A percentile compares a stretch with the other conserved stretches of the same genome.
phyloP scores from a whole-genome alignment of 2,113 vertebrate species.

The Antechinus stuartii region DNA sequence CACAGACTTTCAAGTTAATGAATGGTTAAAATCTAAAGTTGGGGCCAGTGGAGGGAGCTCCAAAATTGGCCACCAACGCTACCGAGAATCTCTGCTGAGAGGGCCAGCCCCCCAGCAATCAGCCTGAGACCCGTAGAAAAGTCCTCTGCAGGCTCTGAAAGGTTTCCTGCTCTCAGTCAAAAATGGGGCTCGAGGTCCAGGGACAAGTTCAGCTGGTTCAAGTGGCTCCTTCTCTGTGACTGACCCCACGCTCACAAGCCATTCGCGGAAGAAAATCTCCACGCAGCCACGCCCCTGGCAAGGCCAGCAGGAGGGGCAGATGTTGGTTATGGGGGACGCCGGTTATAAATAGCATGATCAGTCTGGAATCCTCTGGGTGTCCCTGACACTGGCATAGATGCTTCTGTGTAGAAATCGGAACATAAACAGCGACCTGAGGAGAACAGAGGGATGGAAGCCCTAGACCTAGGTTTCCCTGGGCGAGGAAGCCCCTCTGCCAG shows the following conservation, averaged over 20 bases:
- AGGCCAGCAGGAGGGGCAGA: conserved; percentile 38
- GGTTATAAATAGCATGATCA: conserved; percentile 63
- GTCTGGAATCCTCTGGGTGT: conserved; percentile 17
- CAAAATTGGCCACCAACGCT: not conserved
- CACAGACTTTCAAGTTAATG: too few species aligned
- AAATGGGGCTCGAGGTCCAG: not conserved
- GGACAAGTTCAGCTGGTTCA: not conserved
- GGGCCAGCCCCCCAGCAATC: too few species aligned
- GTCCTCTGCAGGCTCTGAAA: not conserved
- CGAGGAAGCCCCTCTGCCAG: not conserved
- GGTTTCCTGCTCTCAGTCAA: not conserved
- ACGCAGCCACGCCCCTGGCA: conserved; percentile 44
- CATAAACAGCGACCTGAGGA: not conserved
- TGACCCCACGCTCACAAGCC: not conserved
- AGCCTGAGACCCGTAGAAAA: not conserved
- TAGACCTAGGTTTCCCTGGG: not conserved
- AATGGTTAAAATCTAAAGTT: not conserved
- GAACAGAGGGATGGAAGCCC: not conserved
- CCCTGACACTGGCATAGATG: not conserved
- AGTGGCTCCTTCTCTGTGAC: not conserved
- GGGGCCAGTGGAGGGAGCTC: not conserved
- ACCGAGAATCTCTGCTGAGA: not conserved
- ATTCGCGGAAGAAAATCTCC: conserved; percentile 38
- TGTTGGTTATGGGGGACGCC: conserved; percentile 49
- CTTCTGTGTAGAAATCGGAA: not conserved